Percentiles rank a stretch among this genome's conserved stretches.
Evolutionary conservation across 1,140 invertebrate genomes (phyloP).

Genomic region (Probaryconus sp.): DNA sequence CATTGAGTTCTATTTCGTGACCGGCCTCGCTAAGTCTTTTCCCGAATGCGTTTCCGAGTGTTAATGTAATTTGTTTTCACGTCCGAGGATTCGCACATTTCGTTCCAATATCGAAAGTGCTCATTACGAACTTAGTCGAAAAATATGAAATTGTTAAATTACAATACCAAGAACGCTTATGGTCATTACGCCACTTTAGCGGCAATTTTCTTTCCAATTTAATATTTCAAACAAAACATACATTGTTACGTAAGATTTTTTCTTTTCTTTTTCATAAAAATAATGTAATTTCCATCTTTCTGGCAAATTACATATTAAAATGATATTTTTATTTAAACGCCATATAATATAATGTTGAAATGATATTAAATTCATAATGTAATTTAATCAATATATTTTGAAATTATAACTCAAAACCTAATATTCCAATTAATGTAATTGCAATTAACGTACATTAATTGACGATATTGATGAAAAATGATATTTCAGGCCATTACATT

Average conservation of each 20-base stretch:
- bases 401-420: no score
- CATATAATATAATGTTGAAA: no score
- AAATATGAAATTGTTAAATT: slow-evolving; percentile 19
- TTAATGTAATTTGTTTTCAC: slow-evolving; percentile 22
- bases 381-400: no score
- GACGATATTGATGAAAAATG: slow-evolving; percentile 28
- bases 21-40: slow-evolving; percentile 39
- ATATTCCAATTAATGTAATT: slow-evolving; percentile 39
- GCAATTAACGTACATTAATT: slow-evolving; percentile 7
- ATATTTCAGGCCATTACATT: slow-evolving; percentile 21
- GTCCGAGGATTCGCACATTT: neutral
- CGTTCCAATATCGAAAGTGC: neutral
- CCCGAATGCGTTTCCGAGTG: slow-evolving; percentile 22
- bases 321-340: no score
- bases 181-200: slow-evolving; percentile 35
- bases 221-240: no score
- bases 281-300: no score
- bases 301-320: no score
- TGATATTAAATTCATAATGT: no score
- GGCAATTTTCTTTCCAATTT: no score
- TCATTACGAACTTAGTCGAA: neutral
- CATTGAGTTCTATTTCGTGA: slow-evolving; percentile 37
- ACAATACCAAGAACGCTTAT: slow-evolving; percentile 20
- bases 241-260: no score
- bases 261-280: no score